A percentile compares a stretch with the other conserved stretches of the same genome.
Evolutionary conservation across 2,888 invertebrate genomes (phyloP).

Genomic region (Bombylius major): DNA sequence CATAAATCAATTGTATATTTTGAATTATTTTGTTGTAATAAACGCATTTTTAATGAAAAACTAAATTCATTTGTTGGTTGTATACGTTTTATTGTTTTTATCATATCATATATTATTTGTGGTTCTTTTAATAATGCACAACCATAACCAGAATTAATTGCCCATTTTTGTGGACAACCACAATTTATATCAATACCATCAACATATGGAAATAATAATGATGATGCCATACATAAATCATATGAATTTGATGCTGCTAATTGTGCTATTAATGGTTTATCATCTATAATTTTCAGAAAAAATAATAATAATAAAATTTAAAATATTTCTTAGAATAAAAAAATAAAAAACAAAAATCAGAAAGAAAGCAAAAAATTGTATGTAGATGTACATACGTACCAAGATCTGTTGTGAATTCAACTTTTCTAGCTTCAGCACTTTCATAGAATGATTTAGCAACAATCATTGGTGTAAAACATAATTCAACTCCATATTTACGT

Average conservation of each 20-base stretch:
- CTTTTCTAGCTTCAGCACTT: slow-evolving; percentile 72
- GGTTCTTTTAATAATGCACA: slow-evolving; percentile 72
- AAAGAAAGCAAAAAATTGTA: neutral
- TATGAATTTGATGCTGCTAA: slow-evolving; percentile 79
- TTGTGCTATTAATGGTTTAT: slow-evolving; percentile 81
- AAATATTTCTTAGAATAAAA: neutral
- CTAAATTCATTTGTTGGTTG: slow-evolving; percentile 58
- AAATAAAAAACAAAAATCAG: neutral
- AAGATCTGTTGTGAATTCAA: slow-evolving; percentile 63
- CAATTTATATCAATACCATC: slow-evolving; percentile 95
- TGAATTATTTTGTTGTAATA: slow-evolving; percentile 35
- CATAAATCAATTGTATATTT: slow-evolving; percentile 68
- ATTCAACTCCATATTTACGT: slow-evolving; percentile 68
- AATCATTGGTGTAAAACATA: slow-evolving; percentile 95
- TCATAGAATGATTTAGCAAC: slow-evolving; percentile 85
- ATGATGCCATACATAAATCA: slow-evolving; percentile 76
- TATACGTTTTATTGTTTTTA: slow-evolving; percentile 59
- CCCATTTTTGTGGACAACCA: slow-evolving; percentile 96
- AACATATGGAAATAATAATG: slow-evolving; percentile 69
- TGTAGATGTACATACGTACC: no score
- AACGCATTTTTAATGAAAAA: slow-evolving; percentile 84
- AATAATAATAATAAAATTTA: neutral
- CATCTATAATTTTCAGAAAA: slow-evolving; percentile 38
- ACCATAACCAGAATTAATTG: slow-evolving; percentile 81
- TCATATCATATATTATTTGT: slow-evolving; percentile 67